A percentile compares a stretch with the other conserved stretches of the same genome.
Conservation (phyloP, 2,888 invertebrate species). For the Trissolcus japonicus region DNA sequence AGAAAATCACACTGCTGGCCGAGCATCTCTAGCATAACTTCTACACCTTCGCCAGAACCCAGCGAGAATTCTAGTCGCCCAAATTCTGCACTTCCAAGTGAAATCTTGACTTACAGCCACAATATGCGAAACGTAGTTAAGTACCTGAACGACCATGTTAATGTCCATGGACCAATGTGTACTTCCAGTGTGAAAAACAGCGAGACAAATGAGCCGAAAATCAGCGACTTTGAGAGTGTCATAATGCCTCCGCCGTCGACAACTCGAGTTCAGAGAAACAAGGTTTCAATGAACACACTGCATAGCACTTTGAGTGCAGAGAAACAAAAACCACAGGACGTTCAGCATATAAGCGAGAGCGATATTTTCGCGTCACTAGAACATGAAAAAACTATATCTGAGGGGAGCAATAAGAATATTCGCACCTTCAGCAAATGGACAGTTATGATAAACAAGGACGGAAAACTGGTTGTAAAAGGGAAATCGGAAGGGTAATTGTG, state of each 20-base stretch:
- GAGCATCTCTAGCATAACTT: constrained; percentile 21
- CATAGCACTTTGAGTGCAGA: background rate
- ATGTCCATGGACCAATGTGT: constrained; percentile 31
- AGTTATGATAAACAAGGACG: constrained; percentile 63
- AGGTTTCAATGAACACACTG: background rate
- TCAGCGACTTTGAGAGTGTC: background rate
- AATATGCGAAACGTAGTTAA: constrained; percentile 63
- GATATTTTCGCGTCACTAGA: constrained; percentile 10
- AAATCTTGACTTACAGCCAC: constrained; percentile 65
- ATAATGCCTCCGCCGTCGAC: background rate
- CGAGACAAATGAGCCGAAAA: background rate
- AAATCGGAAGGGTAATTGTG: constrained; percentile 40
- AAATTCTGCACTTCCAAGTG: constrained; percentile 49
- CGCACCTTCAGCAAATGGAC: constrained; percentile 64
- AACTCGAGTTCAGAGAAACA: background rate
- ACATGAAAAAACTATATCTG: background rate
- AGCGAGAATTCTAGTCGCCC: too few species aligned
- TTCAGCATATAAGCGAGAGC: background rate
- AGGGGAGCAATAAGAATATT: constrained; percentile 17
- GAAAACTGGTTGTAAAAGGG: constrained; percentile 68
- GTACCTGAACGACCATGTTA: constrained; percentile 23
- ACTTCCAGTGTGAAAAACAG: constrained; percentile 61
- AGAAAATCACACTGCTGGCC: constrained; percentile 5
- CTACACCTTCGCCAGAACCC: too few species aligned
- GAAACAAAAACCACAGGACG: background rate